Evolutionary conservation across 1,140 invertebrate genomes (phyloP), one percentile per base, ranked within the genome.

Genomic region (Drosophila leontia): DNA sequence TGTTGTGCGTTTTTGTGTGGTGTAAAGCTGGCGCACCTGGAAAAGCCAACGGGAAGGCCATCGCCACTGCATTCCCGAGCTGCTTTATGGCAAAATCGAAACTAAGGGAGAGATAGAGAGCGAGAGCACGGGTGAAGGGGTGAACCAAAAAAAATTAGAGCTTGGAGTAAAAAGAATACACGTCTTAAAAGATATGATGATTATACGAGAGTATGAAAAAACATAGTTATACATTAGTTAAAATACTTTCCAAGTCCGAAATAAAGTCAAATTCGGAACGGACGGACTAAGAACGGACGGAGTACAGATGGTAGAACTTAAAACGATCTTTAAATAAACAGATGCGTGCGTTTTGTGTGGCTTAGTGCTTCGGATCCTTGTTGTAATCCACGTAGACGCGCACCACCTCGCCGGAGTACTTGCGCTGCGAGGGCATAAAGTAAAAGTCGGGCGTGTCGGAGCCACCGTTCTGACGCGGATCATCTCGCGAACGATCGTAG

Each of bases 361-460:
- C 4, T 63, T 85, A 90, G 64, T 93, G 92, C 81, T 94, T 94
- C 41, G 94, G 93, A 72, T 93, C 92, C 59, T 95, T 94, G 91
- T 95, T 96, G 86, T 97, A 96, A 92, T 97, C 96, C 2, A 98
- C 97, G 92, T 97, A 98, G 7, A 98, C 97, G 72, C 97, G 94
- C n/a, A 98, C 97, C 1, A 97, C 96, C 94, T 98, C 97, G 64
- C 97, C 97, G 75, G 97, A 97, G 93, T 98, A 98, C 92, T 98
- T 98, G 55, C 97, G 93, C 86, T 98, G 97, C 35, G 97, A 98
- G 15, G 97, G 97, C 97, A 98, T 98, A 91, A 98, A 98, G 93
- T 98, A 98, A 93, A 98, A 98, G 93, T 98, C 97, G 0, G 97
- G 96, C 71, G 91, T 96, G 94, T 85, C 94, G 50, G 81, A 94